Evolutionary conservation across 2,113 vertebrate genomes (phyloP).

Genomic region (Gymnobelideus leadbeateri): DNA sequence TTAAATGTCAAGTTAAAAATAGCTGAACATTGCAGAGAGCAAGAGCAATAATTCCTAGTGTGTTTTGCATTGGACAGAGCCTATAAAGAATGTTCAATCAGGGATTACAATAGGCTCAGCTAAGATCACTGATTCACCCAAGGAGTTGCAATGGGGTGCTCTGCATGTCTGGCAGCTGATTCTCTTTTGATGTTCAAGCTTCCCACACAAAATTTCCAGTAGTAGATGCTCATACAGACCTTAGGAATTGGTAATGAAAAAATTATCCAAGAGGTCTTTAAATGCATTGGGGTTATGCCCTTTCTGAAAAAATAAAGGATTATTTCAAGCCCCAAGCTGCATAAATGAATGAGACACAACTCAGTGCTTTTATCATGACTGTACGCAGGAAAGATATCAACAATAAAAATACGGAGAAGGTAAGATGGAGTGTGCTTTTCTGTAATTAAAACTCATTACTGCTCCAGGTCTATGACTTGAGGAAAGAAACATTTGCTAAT

Average conservation of each 20-base stretch:
- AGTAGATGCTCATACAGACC: background rate
- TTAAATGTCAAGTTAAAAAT: background rate
- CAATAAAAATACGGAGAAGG: background rate
- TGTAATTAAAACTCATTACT: conserved; percentile 49
- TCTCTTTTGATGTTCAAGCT: background rate
- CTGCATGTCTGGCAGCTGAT: background rate
- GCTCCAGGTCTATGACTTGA: conserved; percentile 20
- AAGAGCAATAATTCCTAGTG: background rate
- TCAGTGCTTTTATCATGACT: background rate
- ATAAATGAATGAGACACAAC: conserved; percentile 6
- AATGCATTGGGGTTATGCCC: background rate
- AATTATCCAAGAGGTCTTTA: conserved; percentile 8
- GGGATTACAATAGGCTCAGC: background rate
- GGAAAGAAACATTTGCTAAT: conserved; percentile 35
- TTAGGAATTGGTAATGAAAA: background rate
- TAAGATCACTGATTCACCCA: background rate
- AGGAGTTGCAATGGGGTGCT: background rate
- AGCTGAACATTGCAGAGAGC: background rate
- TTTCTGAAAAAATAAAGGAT: conserved; percentile 13
- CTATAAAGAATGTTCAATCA: background rate
- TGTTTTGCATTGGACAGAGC: background rate
- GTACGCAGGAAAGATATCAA: conserved; percentile 41
- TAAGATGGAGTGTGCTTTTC: conserved; percentile 7
- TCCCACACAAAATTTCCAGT: background rate
- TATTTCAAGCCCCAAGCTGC: conserved; percentile 27